phyloP scores from a whole-genome alignment of 2,797 vertebrate species.

The Synaphobranchus kaupii region DNA sequence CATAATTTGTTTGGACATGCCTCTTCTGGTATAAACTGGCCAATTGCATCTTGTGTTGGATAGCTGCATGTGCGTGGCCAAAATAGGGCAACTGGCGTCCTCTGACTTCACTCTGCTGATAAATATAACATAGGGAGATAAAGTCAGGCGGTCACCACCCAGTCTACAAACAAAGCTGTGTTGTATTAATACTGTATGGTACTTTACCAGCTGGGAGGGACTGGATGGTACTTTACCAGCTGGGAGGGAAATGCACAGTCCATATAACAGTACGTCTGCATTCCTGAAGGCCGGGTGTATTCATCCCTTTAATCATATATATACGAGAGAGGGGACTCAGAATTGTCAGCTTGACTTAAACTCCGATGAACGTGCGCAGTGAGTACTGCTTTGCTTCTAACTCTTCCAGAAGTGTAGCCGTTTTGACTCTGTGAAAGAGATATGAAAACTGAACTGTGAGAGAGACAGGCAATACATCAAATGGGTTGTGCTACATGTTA shows the following conservation, averaged over 20 bases:
- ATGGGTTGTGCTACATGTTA: background rate
- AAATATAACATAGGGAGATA: slow-evolving; percentile 57
- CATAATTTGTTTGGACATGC: background rate
- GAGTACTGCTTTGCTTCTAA: slow-evolving; percentile 3
- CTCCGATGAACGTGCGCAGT: slow-evolving; percentile 25
- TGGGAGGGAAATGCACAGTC: slow-evolving; percentile 49
- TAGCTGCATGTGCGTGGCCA: background rate
- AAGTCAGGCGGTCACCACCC: slow-evolving; percentile 54
- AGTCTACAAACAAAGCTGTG: slow-evolving; percentile 54
- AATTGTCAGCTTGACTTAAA: slow-evolving; percentile 18
- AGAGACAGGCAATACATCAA: background rate
- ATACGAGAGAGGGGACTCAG: slow-evolving; percentile 40
- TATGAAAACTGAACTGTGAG: background rate
- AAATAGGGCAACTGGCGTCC: slow-evolving; percentile 41
- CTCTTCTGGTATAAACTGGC: background rate
- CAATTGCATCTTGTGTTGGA: background rate
- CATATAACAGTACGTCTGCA: slow-evolving; percentile 36
- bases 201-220: slow-evolving; percentile 23
- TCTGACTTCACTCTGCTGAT: slow-evolving; percentile 57
- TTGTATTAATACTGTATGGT: slow-evolving; percentile 63
- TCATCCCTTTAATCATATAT: slow-evolving; percentile 45
- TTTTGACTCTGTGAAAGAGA: background rate
- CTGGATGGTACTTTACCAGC: too few relatives aligned
- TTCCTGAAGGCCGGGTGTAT: slow-evolving; percentile 50
- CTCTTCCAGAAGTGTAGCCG: background rate